Conservation (phyloP, 2,113 vertebrate species). For the Redunca redunca region DNA sequence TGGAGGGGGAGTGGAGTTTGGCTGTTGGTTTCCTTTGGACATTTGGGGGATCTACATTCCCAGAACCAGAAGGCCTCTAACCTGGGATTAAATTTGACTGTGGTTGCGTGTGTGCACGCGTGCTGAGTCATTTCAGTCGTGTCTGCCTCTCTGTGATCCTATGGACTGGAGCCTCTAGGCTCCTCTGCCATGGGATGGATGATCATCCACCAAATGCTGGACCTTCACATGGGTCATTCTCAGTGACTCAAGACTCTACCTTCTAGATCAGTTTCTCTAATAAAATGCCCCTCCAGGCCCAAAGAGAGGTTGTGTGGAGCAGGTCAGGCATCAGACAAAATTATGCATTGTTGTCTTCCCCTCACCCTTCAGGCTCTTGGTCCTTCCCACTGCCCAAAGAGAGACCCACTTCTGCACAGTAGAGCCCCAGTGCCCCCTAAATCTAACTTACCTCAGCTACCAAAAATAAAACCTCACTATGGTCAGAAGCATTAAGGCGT, state of each 20-base stretch:
- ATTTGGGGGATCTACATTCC: neutral
- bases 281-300: neutral
- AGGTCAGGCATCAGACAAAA: neutral
- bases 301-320: neutral
- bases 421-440: neutral
- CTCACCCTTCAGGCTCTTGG: neutral
- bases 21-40: neutral
- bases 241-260: neutral
- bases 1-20: too few relatives aligned
- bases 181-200: neutral
- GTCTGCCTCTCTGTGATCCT: neutral
- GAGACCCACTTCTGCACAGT: neutral
- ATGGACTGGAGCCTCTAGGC: neutral
- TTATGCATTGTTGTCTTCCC: neutral
- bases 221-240: neutral
- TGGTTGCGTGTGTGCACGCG: neutral
- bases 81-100: neutral
- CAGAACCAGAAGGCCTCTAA: neutral
- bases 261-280: neutral
- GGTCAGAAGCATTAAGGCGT: neutral
- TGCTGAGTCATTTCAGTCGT: neutral
- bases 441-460: neutral
- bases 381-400: neutral
- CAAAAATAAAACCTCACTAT: neutral
- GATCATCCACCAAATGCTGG: neutral